These are phyloP conservation scores for Scytalopus superciliaris DNA, from an alignment of 2,113 vertebrate species.

Conservation along the genomic window DNA sequence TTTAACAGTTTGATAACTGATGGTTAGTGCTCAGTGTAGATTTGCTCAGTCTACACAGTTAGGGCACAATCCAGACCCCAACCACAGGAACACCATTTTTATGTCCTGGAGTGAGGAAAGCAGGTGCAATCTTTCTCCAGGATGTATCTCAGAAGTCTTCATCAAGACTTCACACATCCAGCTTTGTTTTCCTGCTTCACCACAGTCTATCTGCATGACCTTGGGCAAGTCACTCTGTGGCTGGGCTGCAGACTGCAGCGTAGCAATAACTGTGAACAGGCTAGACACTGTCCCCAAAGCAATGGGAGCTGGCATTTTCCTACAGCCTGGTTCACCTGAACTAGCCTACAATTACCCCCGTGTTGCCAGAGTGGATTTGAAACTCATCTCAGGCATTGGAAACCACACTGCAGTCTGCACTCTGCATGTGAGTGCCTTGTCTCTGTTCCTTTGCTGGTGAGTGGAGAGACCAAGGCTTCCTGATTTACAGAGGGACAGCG, in stretches of 20 bases:
- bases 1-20: not conserved
- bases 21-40: not conserved
- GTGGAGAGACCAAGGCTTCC: not conserved
- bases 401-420: not conserved
- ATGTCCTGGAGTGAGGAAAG: not conserved
- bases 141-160: not conserved
- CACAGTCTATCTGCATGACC: not conserved
- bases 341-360: not conserved
- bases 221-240: slow-evolving; percentile 36
- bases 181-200: not conserved
- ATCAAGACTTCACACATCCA: not conserved
- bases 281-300: not conserved
- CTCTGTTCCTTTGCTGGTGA: not conserved
- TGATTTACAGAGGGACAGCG: not conserved
- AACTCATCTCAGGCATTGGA: not conserved
- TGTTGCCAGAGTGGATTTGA: not conserved
- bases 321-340: not conserved
- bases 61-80: not conserved
- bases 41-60: not conserved
- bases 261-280: not conserved
- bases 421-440: not conserved
- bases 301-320: not conserved
- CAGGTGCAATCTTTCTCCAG: not conserved
- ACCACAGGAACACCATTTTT: not conserved
- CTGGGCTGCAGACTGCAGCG: slow-evolving; percentile 51